phyloP scores from a whole-genome alignment of 92 coral and sea anemone species.

The Virgularia gustaviana region DNA sequence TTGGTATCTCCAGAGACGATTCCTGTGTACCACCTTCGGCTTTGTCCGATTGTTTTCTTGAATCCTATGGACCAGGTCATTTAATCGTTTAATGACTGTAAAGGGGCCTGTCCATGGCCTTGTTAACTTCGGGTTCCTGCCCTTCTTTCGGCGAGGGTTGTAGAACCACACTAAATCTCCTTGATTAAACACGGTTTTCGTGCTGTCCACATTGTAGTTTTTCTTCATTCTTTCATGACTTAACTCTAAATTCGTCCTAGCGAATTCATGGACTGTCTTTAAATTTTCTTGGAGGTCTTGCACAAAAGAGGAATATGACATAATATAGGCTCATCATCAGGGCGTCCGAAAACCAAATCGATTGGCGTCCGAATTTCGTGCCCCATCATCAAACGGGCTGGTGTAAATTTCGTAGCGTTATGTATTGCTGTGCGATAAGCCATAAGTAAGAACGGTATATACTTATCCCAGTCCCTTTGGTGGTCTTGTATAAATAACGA shows the following conservation, averaged over 20 bases:
- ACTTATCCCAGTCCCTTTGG: constrained; percentile 38
- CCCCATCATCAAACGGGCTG: constrained; percentile 38
- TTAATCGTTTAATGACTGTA: constrained; percentile 7
- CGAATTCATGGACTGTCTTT: constrained; percentile 19
- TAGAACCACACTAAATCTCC: constrained; percentile 31
- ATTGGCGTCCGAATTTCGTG: background rate
- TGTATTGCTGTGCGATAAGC: constrained; percentile 40
- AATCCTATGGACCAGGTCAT: constrained; percentile 26
- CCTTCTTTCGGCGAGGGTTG: constrained; percentile 35
- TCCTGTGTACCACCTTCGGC: constrained; percentile 18
- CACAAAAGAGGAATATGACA: no score
- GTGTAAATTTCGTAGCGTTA: constrained; percentile 34
- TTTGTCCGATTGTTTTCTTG: constrained; percentile 7
- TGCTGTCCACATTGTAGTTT: background rate
- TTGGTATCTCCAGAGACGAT: constrained; percentile 14
- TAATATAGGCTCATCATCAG: no score
- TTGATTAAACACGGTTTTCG: background rate
- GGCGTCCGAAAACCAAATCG: constrained; percentile 14
- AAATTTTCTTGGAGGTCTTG: no score
- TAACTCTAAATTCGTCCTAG: background rate
- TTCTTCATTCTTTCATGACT: background rate
- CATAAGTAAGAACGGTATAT: constrained; percentile 33
- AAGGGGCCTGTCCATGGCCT: constrained; percentile 22
- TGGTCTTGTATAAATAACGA: constrained; percentile 14
- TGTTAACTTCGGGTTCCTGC: constrained; percentile 6